Conservation (phyloP, 2,888 invertebrate genomes). For the Altica lythri region DNA sequence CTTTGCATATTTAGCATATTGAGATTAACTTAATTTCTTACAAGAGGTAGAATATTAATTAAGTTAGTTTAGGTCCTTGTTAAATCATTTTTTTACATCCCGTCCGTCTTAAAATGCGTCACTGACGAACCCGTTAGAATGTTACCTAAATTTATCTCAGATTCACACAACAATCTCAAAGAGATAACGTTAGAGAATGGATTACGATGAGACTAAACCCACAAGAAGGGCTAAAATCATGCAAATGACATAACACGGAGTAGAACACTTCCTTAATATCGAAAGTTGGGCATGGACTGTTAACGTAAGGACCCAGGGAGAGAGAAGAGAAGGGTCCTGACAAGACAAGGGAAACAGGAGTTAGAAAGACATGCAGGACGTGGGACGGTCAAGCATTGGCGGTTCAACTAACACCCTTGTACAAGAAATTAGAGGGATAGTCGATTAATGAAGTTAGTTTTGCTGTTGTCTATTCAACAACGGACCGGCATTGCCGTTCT, state of each 20-base stretch:
- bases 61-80: background rate
- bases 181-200: conserved; percentile 25
- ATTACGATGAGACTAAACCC: conserved; percentile 27
- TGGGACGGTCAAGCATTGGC: conserved; percentile 33
- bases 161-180: conserved; percentile 21
- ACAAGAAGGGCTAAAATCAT: conserved; percentile 42
- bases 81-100: background rate
- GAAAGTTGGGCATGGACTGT: conserved; percentile 36
- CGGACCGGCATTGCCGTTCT: too few relatives aligned
- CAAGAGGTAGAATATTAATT: too few relatives aligned
- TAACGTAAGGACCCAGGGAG: conserved; percentile 32
- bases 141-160: conserved; percentile 22
- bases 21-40: too few relatives aligned
- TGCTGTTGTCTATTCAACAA: conserved; percentile 1
- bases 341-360: conserved; percentile 42
- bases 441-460: conserved; percentile 17
- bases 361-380: conserved; percentile 34
- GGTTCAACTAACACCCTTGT: conserved; percentile 6
- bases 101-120: background rate
- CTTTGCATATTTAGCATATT: too few relatives aligned
- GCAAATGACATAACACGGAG: conserved; percentile 46
- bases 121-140: background rate
- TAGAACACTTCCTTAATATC: conserved; percentile 47
- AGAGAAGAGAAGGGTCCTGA: conserved; percentile 46
- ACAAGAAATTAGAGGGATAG: conserved; percentile 13